Percentiles rank a stretch among this genome's conserved stretches.
phyloP scores from a whole-genome alignment of 2,888 invertebrate species.

The Chirona hameri region DNA sequence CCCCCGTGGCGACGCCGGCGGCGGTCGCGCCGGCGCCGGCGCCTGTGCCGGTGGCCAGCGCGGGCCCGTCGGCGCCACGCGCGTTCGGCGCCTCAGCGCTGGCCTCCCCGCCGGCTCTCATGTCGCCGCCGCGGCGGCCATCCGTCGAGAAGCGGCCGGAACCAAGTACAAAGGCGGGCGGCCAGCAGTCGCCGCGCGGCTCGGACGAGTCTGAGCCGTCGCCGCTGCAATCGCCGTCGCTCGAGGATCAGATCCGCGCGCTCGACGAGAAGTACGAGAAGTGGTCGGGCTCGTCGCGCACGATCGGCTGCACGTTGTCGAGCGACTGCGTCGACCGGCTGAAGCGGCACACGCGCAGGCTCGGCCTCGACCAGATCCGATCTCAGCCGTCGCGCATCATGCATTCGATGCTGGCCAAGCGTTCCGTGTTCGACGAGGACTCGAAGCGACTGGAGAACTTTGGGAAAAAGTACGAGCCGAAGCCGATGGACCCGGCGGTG shows the following conservation, averaged over 20 bases:
- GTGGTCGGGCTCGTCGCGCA: constrained; percentile 59
- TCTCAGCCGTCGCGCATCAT: constrained; percentile 91
- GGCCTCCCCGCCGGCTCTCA: constrained; percentile 76
- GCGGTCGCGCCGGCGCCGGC: constrained; percentile 40
- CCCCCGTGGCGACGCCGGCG: constrained; percentile 30
- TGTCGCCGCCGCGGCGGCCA: constrained; percentile 86
- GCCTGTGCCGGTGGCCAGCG: constrained; percentile 22
- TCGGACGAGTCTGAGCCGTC: constrained; percentile 63
- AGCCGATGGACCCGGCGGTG: constrained; percentile 39
- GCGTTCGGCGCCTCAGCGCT: constrained; percentile 64
- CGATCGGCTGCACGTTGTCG: constrained; percentile 32
- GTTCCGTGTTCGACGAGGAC: constrained; percentile 94
- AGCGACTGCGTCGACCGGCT: constrained; percentile 25
- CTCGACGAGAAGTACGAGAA: constrained; percentile 90
- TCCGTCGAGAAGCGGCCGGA: constrained; percentile 77
- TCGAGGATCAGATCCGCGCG: constrained; percentile 87
- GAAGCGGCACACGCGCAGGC: constrained; percentile 46
- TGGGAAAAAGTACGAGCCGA: constrained; percentile 70
- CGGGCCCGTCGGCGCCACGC: constrained; percentile 53
- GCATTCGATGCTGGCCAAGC: constrained; percentile 82
- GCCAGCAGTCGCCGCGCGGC: constrained; percentile 34
- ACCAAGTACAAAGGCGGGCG: constrained; percentile 36
- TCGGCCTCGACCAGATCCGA: constrained; percentile 70
- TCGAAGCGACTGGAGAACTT: constrained; percentile 85
- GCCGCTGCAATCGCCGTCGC: constrained; percentile 60